These are phyloP conservation scores for Gobionotothen gibberifrons DNA, from an alignment of 2,797 vertebrate species.

Conservation along the genomic window DNA sequence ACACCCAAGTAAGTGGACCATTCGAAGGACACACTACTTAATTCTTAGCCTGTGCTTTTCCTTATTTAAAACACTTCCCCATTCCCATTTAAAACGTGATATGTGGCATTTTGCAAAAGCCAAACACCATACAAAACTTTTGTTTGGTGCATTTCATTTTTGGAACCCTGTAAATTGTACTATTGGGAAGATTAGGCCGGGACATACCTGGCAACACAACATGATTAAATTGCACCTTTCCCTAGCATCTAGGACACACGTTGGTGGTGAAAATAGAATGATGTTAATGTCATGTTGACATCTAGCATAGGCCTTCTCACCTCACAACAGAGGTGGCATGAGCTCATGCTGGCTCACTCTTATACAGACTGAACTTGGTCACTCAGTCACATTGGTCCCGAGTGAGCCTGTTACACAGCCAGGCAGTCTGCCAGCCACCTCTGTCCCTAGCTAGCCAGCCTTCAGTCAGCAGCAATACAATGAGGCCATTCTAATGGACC, in stretches of 20 bases:
- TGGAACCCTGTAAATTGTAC: neutral
- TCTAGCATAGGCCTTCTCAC: slow-evolving; percentile 37
- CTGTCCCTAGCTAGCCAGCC: slow-evolving; percentile 43
- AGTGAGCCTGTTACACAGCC: slow-evolving; percentile 62
- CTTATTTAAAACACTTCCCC: slow-evolving; percentile 2
- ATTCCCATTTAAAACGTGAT: neutral
- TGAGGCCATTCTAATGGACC: slow-evolving; percentile 59
- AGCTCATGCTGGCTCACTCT: slow-evolving; percentile 61
- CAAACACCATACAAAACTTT: neutral
- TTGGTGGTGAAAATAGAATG: slow-evolving; percentile 31
- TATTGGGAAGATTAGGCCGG: neutral
- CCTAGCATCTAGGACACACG: slow-evolving; percentile 6
- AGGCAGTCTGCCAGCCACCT: slow-evolving; percentile 69
- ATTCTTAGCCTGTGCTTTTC: slow-evolving; percentile 15
- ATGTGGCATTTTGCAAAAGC: neutral
- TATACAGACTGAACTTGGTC: slow-evolving; percentile 57
- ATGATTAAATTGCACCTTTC: neutral
- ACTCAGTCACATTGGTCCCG: slow-evolving; percentile 73
- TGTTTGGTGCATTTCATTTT: neutral
- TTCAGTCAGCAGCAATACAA: slow-evolving; percentile 64
- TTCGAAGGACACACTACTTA: neutral
- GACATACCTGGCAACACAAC: slow-evolving; percentile 6
- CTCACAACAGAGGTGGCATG: slow-evolving; percentile 36
- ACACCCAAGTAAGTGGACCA: neutral
- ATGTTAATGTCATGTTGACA: slow-evolving; percentile 38